Evolutionary conservation across 2,113 vertebrate genomes (phyloP), one percentile per base, ranked within the genome.

Genomic region (Chlorodrepanis virens): DNA sequence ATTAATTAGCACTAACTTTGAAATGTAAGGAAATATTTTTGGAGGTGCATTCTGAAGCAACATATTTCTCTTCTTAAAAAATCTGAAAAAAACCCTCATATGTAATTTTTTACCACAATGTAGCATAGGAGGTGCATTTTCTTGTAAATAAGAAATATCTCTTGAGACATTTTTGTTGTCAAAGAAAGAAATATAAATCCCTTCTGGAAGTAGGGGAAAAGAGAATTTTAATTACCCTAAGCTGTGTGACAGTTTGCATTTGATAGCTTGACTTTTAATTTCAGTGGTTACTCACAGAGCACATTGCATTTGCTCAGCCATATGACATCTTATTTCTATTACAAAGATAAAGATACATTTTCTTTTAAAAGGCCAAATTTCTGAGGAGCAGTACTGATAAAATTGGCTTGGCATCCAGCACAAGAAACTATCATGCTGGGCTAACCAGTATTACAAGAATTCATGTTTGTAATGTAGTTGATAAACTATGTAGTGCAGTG

Each of bases 231-330:
- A 96, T 97, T 97, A 96, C 40, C 72, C 75, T 90, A 94, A 93
- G 57, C 60, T 27, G 6, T 64, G 33, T 95, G 81, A 65, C 4
- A 17, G 91, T 76, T 88, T 95, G 64, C 59, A 81, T 64, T 95
- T 89, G 89, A 93, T 95, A 88, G 71, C 52, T 96, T 95, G 93
- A 95, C 92, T 95, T 93, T 92, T 97, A 82, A 89, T 97, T 96
- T 96, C 87, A 63, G 57, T 85, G 82, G 68, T 96, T 95, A 87
- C 87, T 95, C 75, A 90, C 82, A 83, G 69, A 92, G 50, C 11
- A 22, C 44, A 53, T 54, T 83, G 35, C 53, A 89, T 91, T 93
- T 95, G 42, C 86, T 95, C 83, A 91, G 83, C 95, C 83, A 67
- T 96, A 87, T 89, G 91, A 97, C 93, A 97, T 85, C 82, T 96